A percentile compares a stretch with the other conserved stretches of the same genome.
phyloP scores from a whole-genome alignment of 1,140 invertebrate species.

The Drosophila carrolli region DNA sequence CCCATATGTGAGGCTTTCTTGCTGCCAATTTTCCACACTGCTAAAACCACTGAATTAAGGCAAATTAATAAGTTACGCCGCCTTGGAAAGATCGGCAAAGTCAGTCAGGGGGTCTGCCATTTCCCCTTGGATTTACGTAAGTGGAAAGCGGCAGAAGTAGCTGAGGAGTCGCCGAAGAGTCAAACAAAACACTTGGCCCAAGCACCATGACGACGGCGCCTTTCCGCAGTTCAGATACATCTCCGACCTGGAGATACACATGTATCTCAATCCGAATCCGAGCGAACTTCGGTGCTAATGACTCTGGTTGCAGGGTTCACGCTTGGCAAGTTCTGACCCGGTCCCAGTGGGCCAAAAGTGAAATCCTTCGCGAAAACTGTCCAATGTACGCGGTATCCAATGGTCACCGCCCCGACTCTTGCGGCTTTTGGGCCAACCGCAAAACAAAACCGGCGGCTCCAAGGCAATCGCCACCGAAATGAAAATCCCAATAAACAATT shows the following conservation, averaged over 20 bases:
- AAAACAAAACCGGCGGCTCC: conserved; percentile 34
- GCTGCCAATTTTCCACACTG: conserved; percentile 64
- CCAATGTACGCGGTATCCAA: conserved; percentile 19
- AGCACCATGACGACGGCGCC: conserved; percentile 45
- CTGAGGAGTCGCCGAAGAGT: conserved; percentile 28
- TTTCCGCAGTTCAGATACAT: conserved; percentile 36
- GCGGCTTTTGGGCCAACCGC: conserved; percentile 53
- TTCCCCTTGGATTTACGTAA: conserved; percentile 63
- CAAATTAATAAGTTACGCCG: conserved; percentile 72
- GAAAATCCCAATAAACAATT: conserved; percentile 67
- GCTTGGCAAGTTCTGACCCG: conserved; percentile 58
- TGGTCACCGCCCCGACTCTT: conserved; percentile 35
- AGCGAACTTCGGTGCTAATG: conserved; percentile 43
- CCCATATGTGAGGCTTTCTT: conserved; percentile 33
- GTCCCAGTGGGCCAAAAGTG: conserved; percentile 59
- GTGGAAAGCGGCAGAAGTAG: conserved; percentile 35
- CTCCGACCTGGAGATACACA: conserved; percentile 29
- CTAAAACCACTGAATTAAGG: conserved; percentile 73
- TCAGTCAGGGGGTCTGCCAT: conserved; percentile 38
- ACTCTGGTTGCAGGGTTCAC: conserved; percentile 48
- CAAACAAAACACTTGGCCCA: conserved; percentile 40
- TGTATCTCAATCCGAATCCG: conserved; percentile 15
- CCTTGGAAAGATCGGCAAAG: conserved; percentile 32
- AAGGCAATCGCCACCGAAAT: conserved; percentile 40
- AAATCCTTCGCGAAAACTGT: conserved; percentile 53